These are phyloP conservation scores for Andrena flavipes DNA, from an alignment of 2,888 invertebrate genomes.

Conservation along the genomic window DNA sequence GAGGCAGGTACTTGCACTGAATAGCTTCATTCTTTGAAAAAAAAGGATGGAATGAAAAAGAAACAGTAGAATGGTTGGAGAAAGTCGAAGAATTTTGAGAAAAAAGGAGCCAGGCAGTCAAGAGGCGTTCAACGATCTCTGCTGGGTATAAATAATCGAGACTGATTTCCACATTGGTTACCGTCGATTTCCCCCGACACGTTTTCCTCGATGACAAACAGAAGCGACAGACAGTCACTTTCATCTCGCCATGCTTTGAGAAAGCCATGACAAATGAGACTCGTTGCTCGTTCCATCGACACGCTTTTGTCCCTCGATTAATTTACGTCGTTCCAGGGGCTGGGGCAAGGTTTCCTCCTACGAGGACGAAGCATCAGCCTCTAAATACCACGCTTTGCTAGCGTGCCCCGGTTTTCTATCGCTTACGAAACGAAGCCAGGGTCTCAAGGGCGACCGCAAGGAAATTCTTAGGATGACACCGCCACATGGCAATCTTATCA, in stretches of 20 bases:
- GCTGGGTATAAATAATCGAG: slow-evolving; percentile 3
- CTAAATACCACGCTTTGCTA: slow-evolving; percentile 19
- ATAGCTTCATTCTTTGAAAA: too few relatives aligned
- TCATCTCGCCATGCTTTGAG: neutral
- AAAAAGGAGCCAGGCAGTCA: too few relatives aligned
- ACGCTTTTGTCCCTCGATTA: slow-evolving; percentile 31
- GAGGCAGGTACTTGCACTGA: neutral
- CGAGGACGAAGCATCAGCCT: neutral
- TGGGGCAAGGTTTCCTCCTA: neutral
- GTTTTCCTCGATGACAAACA: neutral
- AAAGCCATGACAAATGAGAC: neutral
- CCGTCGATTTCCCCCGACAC: neutral
- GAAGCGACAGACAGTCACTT: neutral
- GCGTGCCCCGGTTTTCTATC: slow-evolving; percentile 37
- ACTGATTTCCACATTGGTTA: slow-evolving; percentile 2
- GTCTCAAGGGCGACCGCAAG: slow-evolving; percentile 49
- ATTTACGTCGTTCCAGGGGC: slow-evolving; percentile 26
- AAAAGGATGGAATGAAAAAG: too few relatives aligned
- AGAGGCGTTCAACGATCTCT: neutral
- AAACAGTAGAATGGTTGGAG: too few relatives aligned
- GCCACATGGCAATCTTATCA: slow-evolving; percentile 46
- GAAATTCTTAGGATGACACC: slow-evolving; percentile 61
- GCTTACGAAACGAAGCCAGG: neutral
- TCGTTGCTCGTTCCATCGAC: slow-evolving; percentile 7
- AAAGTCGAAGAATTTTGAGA: too few relatives aligned